Evolutionary conservation across 2,113 vertebrate genomes (phyloP), one percentile per base, ranked within the genome.

Genomic region (Gobiocypris rarus): DNA sequence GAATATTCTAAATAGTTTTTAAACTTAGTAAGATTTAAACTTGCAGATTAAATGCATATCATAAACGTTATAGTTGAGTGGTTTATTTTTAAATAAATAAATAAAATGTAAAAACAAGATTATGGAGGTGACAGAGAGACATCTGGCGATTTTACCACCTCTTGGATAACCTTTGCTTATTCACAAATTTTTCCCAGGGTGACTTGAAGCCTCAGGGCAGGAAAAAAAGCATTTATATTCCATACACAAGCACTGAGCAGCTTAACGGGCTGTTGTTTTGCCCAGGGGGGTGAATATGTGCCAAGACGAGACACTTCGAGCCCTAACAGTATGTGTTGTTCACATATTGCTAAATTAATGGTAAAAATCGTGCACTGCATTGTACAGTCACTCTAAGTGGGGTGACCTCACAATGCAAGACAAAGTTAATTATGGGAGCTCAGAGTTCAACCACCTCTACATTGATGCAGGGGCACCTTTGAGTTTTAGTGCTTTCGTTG

Each of bases 211-310:
- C 76, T 65, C 52, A 61, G 85, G 85, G 71, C 74, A 78, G 65
- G 41, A 80, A 83, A 85, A 71, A 77, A 52, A 43, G 45, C 81
- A 85, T 85, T 69, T 76, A 83, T 85, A 81, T 88, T 85, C 83
- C 43, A 59, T 52, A 26, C 88, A 83, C 83, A 83, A 76, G 71
- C 26, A 14, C 65, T 83, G 85, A 83, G 26, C 80, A 75, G 85
- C 69, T 84, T 84, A 88, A 77, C 83, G 61, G 83, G 78, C 75
- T 83, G 83, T 84, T 86, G 85, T 85, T 86, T 79, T 78, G 87
- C 76, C 81, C 86, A 75, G 81, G 43, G 73, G 87, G 84, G 77
- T 76, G 85, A 86, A 81, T 86, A 87, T 86, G 85, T 85, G 84
- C 77, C 71, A 69, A 59, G 67, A 81, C 65, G 61, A 67, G 81